These are phyloP conservation scores for Drosophila insularis DNA, from an alignment of 1,140 invertebrate genomes.

Conservation along the genomic window DNA sequence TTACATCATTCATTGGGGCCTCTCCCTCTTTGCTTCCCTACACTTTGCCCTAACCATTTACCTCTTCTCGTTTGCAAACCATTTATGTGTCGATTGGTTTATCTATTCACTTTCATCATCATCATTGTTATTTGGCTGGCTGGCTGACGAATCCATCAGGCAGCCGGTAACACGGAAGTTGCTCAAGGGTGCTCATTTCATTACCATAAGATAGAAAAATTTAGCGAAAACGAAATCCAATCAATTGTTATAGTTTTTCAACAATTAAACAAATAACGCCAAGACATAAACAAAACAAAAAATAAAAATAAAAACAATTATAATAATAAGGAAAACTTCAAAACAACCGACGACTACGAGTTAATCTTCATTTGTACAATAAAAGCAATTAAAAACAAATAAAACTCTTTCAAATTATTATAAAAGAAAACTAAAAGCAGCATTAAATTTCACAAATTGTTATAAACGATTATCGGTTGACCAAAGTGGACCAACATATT, in stretches of 20 bases:
- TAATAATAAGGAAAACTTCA: conserved; percentile 4
- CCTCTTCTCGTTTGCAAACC: not conserved
- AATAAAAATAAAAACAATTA: conserved; percentile 36
- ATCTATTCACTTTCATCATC: conserved; percentile 41
- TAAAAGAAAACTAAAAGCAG: no score
- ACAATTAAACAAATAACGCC: conserved; percentile 2
- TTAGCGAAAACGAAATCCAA: not conserved
- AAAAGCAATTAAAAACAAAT: no score
- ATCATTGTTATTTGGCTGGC: not conserved
- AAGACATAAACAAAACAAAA: not conserved
- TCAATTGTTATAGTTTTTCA: conserved; percentile 7
- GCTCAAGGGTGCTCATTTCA: conserved; percentile 22
- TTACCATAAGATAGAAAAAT: conserved; percentile 31
- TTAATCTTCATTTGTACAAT: no score
- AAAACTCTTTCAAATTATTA: no score
- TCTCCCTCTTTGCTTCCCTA: no score
- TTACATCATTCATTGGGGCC: not conserved
- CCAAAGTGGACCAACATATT: no score
- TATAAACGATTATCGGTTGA: no score
- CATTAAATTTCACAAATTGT: no score
- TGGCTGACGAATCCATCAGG: not conserved
- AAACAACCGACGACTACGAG: no score
- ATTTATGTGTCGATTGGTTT: conserved; percentile 7
- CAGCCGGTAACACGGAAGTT: conserved; percentile 35
- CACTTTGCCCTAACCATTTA: not conserved